Evolutionary conservation across 2,797 vertebrate species (phyloP).

Genomic region (Cossypha caffra): DNA sequence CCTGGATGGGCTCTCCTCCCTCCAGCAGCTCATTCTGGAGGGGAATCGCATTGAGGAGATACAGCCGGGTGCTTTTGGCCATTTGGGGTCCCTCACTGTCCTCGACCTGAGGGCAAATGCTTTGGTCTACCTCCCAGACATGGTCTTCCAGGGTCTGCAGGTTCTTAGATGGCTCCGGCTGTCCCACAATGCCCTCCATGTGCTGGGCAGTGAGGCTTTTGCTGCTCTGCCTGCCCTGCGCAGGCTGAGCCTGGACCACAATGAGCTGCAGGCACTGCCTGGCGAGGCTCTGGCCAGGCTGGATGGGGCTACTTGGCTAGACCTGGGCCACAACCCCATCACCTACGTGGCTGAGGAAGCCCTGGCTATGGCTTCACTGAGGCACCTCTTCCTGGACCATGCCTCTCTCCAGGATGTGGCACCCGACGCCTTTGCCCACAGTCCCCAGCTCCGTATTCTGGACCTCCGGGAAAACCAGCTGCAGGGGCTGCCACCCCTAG

Average conservation of each 20-base stretch:
- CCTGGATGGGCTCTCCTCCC: slow-evolving; percentile 87
- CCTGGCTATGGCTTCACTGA: slow-evolving; percentile 84
- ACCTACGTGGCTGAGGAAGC: slow-evolving; percentile 87
- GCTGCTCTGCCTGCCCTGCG: slow-evolving; percentile 84
- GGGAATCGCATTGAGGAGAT: slow-evolving; percentile 90
- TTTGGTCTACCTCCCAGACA: slow-evolving; percentile 91
- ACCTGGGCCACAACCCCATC: slow-evolving; percentile 92
- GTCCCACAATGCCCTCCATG: slow-evolving; percentile 90
- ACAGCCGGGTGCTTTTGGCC: slow-evolving; percentile 87
- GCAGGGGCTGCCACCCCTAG: slow-evolving; percentile 81
- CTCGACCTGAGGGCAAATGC: slow-evolving; percentile 88
- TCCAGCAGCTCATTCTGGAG: slow-evolving; percentile 87
- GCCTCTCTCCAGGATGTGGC: slow-evolving; percentile 90
- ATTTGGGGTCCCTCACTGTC: slow-evolving; percentile 86
- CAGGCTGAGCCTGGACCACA: slow-evolving; percentile 91
- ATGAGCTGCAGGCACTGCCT: slow-evolving; percentile 91
- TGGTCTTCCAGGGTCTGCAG: slow-evolving; percentile 93
- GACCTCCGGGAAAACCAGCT: slow-evolving; percentile 91
- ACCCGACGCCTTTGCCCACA: slow-evolving; percentile 79
- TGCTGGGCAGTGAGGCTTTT: slow-evolving; percentile 88
- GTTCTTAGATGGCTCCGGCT: slow-evolving; percentile 88
- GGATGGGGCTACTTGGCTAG: slow-evolving; percentile 80
- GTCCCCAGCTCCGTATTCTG: slow-evolving; percentile 82
- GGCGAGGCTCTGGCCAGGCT: slow-evolving; percentile 87
- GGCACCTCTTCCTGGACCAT: slow-evolving; percentile 87